phyloP scores from a whole-genome alignment of 2,113 vertebrate species.

The Otocyon megalotis region DNA sequence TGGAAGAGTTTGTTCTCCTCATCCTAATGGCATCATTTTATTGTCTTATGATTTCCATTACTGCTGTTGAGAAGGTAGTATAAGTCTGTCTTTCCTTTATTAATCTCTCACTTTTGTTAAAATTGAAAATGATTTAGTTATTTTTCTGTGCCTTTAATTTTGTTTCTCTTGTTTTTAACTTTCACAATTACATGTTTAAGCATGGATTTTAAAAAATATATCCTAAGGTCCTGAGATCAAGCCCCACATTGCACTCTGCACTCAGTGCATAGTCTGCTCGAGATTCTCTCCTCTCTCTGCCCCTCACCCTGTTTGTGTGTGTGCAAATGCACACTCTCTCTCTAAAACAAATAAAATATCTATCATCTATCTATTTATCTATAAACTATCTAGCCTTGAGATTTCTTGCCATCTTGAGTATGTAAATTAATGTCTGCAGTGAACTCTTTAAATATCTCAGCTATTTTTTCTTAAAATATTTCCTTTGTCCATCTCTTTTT shows the following conservation, averaged over 20 bases:
- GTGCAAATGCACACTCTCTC: not conserved
- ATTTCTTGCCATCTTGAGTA: not conserved
- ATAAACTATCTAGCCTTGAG: not conserved
- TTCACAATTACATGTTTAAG: not conserved
- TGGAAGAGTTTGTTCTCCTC: accelerated
- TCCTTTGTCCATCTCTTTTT: not conserved
- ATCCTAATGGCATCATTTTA: not conserved
- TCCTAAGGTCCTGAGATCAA: not conserved
- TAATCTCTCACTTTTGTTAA: not conserved
- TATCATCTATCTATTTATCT: too few relatives aligned
- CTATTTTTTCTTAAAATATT: not conserved
- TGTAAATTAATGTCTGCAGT: not conserved
- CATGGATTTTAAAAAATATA: not conserved
- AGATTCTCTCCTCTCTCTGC: not conserved
- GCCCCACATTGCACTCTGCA: not conserved
- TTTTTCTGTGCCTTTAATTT: not conserved
- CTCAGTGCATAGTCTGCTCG: not conserved
- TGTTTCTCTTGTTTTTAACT: not conserved
- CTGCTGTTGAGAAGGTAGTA: not conserved
- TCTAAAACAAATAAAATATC: not conserved
- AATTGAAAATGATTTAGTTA: not conserved
- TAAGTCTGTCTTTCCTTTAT: not conserved
- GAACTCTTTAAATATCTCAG: not conserved
- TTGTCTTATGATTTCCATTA: not conserved
- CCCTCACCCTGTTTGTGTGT: not conserved